Percentiles rank a stretch among this genome's conserved stretches.
Conservation (phyloP, 1,140 invertebrate genomes). For the Aricia agestis region DNA sequence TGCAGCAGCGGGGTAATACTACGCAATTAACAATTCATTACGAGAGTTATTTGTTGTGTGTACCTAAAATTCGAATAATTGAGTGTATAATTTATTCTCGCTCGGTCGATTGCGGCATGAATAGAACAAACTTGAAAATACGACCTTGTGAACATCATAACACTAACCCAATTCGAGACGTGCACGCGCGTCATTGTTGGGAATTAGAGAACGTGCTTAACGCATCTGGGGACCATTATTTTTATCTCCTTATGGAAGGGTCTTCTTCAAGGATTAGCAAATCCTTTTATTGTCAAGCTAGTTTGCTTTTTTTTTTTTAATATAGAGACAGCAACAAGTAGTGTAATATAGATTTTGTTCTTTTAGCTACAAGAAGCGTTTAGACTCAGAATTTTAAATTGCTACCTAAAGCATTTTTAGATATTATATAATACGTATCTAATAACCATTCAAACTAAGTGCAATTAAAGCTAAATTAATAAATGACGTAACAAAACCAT, state of each 20-base stretch:
- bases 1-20: not conserved
- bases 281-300: not conserved
- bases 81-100: not conserved
- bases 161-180: conserved; percentile 59
- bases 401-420: too few relatives aligned
- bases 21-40: not conserved
- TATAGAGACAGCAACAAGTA: not conserved
- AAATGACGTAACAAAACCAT: not conserved
- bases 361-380: too few relatives aligned
- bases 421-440: not conserved
- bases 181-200: conserved; percentile 45
- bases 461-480: not conserved
- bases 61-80: not conserved
- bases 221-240: conserved; percentile 38
- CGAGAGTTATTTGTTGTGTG: not conserved
- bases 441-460: not conserved
- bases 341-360: too few relatives aligned
- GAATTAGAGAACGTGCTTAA: conserved; percentile 40
- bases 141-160: conserved; percentile 53
- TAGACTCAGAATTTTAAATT: too few relatives aligned
- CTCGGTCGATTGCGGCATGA: not conserved
- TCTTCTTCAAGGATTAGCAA: not conserved
- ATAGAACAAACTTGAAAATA: conserved; percentile 16
- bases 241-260: not conserved
- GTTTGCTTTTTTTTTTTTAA: not conserved